Conservation (phyloP, 2,113 vertebrate genomes). For the Willisornis vidua region DNA sequence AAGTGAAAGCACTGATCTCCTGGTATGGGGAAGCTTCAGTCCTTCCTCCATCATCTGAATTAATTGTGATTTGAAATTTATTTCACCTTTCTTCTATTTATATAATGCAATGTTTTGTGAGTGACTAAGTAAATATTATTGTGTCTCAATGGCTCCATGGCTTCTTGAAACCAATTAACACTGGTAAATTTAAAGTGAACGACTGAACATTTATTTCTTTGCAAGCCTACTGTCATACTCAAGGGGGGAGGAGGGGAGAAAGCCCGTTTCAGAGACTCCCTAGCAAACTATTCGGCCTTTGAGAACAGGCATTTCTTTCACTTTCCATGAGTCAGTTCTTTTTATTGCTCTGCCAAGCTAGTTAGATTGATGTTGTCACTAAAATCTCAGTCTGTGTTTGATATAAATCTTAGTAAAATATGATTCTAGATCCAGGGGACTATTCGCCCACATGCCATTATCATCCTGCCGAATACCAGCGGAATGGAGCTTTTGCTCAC, state of each 20-base stretch:
- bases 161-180: conserved; percentile 3
- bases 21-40: neutral
- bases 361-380: conserved; percentile 18
- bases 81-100: neutral
- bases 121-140: conserved; percentile 46
- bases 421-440: conserved; percentile 84
- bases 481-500: conserved; percentile 93
- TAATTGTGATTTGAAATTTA: neutral
- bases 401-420: conserved; percentile 60
- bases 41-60: conserved; percentile 1
- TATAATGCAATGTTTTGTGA: neutral
- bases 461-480: conserved; percentile 91
- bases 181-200: conserved; percentile 24
- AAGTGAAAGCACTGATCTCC: conserved; percentile 42
- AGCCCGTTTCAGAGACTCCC: conserved; percentile 3
- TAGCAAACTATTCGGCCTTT: neutral
- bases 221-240: neutral
- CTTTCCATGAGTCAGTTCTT: conserved; percentile 39
- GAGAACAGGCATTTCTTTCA: conserved; percentile 52
- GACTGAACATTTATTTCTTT: neutral
- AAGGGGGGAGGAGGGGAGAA: neutral
- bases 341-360: conserved; percentile 40
- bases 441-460: conserved; percentile 90
- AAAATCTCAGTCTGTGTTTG: conserved; percentile 39
- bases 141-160: conserved; percentile 31